These are phyloP conservation scores for Orthosia gracilis DNA, from an alignment of 2,888 invertebrate genomes.

Conservation along the genomic window DNA sequence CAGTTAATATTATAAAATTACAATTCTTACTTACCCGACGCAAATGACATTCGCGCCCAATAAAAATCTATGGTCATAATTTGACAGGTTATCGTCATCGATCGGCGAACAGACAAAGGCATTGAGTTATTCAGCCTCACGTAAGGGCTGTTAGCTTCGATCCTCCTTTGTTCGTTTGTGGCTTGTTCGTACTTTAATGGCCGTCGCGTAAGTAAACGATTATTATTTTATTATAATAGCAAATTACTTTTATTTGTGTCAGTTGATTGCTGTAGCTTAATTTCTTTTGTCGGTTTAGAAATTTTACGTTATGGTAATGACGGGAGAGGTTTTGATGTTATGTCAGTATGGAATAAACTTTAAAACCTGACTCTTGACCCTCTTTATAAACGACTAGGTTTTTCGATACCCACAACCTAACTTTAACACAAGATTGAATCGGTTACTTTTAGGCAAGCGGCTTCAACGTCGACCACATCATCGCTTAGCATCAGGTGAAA, in stretches of 20 bases:
- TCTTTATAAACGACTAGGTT: no score
- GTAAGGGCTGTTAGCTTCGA: constrained; percentile 67
- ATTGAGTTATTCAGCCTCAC: constrained; percentile 78
- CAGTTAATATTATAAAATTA: constrained; percentile 37
- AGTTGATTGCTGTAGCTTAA: constrained; percentile 63
- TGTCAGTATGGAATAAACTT: neutral
- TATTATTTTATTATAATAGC: constrained; percentile 74
- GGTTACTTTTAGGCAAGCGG: no score
- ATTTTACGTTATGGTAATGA: constrained; percentile 32
- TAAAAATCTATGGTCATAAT: constrained; percentile 73
- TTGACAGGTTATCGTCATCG: constrained; percentile 75
- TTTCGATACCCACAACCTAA: no score
- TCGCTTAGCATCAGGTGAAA: no score
- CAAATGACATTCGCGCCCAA: constrained; percentile 61
- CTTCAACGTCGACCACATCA: no score
- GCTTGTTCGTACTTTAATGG: constrained; percentile 71
- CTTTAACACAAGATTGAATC: no score
- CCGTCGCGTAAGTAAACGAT: constrained; percentile 72
- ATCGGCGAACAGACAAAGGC: constrained; percentile 75
- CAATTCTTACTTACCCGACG: constrained; percentile 43
- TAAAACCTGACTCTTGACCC: neutral
- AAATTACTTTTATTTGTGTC: constrained; percentile 65
- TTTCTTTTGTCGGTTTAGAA: constrained; percentile 52
- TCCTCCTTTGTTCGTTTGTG: constrained; percentile 72
- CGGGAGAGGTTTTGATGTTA: constrained; percentile 4